Evolutionary conservation across 2,797 vertebrate genomes (phyloP).

Genomic region (Tiaroga cobitis): DNA sequence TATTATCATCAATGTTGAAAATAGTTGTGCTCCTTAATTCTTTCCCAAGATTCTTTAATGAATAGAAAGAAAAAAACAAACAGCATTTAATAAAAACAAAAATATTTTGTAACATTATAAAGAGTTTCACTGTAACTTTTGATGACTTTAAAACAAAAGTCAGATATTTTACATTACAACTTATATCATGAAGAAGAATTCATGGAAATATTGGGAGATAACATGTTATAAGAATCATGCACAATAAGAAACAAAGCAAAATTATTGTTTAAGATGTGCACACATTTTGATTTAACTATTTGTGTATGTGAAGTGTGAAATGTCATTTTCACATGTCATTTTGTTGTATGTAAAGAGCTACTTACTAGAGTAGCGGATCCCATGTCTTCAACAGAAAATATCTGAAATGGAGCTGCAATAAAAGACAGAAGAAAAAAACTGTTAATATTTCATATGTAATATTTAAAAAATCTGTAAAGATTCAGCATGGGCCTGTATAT

Average conservation of each 20-base stretch:
- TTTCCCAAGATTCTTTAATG: no score
- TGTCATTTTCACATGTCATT: background rate
- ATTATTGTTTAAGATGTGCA: background rate
- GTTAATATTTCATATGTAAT: background rate
- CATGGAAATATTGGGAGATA: background rate
- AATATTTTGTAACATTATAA: background rate
- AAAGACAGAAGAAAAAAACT: conserved; percentile 15
- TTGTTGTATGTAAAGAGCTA: conserved; percentile 11
- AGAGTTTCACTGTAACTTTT: background rate
- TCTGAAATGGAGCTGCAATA: conserved; percentile 63
- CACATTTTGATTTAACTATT: background rate
- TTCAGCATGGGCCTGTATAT: background rate
- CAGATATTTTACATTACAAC: background rate
- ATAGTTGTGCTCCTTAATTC: background rate
- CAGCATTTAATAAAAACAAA: background rate
- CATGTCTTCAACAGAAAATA: conserved; percentile 57
- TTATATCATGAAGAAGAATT: background rate
- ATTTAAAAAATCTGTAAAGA: background rate
- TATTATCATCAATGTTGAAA: background rate
- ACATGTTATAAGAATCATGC: background rate
- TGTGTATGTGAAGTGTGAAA: background rate
- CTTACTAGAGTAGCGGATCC: conserved; percentile 41
- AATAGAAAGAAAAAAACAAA: background rate
- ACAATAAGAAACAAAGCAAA: background rate
- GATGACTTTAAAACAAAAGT: background rate